Base-by-base conservation (phyloP, 1,140 invertebrate species). In the Scylla paramamosain region DNA sequence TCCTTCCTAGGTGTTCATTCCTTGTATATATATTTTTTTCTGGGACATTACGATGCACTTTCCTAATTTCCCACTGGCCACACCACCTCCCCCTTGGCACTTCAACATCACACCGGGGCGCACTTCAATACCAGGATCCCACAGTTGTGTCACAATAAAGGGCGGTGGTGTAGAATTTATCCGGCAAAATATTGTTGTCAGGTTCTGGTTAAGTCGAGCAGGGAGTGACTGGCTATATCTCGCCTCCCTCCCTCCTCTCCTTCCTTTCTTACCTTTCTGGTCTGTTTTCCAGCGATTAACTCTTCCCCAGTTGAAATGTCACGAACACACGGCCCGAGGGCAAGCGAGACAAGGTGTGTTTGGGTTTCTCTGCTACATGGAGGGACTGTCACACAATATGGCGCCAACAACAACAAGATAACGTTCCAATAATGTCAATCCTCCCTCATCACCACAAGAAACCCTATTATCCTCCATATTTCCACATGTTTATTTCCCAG, bases 301-400 rank as follows among this genome's bases (percentile, higher is more conserved):
- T 45, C 39, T n/a, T 84, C 28, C 67, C 59, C 52, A 32, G 31
- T 20, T 10, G 29, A 82, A n/a, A 32, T 28, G 59, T 52, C 39
- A 94, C 88, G 7, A 91, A 28, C 88, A 91, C n/a, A 91, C 31
- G 91, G 93, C 88, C 88, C 88, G 39, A 16, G 77, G 89, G 67
- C 93, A 91, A 16, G 32, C 84, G 28, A 39, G 8, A 84, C 25
- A 46, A 8, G 39, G 39, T 91, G 52, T 29, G 32, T 52, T 94
- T 28, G 32, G 39, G 46, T 94, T 91, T 94, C 67, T 82, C 88
- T 94, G 82, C 93, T 46, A 94, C 93, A 94, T 94, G 46, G 88
- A 94, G 90, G 90, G 67, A 91, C 59, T 94, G 93, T 94, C 93
- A 94, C 93, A 94, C 93, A 94, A 94, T 94, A 94, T 94, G 93